A percentile compares a stretch with the other conserved stretches of the same genome.
Conservation (phyloP, 2,113 vertebrate species). For the Platysternon megacephalum region DNA sequence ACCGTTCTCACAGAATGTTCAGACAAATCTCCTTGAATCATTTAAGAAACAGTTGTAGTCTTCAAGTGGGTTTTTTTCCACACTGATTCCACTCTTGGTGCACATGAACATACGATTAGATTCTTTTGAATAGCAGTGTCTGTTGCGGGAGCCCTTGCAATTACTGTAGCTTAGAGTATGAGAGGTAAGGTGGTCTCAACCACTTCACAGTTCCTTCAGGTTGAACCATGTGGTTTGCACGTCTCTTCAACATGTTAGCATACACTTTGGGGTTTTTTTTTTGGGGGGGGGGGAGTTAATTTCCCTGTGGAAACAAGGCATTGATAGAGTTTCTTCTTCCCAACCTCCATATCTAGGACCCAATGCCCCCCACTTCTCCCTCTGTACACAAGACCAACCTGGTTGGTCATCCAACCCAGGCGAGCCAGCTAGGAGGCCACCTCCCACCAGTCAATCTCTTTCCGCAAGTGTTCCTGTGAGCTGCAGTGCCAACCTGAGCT, state of each 20-base stretch:
- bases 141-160: neutral
- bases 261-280: too few relatives aligned
- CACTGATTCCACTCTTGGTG: neutral
- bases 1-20: neutral
- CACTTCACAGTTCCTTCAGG: neutral
- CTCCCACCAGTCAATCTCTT: too few relatives aligned
- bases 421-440: too few relatives aligned
- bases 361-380: too few relatives aligned
- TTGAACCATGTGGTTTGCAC: neutral
- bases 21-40: neutral
- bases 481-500: too few relatives aligned
- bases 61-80: neutral
- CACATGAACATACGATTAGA: neutral
- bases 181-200: neutral
- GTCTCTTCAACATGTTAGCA: too few relatives aligned
- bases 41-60: neutral
- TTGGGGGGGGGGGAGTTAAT: rapidly evolving
- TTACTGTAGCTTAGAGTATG: neutral
- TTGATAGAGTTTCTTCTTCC: too few relatives aligned
- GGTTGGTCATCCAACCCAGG: too few relatives aligned
- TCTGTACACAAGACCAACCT: too few relatives aligned
- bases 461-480: too few relatives aligned
- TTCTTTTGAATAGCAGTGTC: neutral
- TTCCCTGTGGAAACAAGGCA: too few relatives aligned
- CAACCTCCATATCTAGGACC: too few relatives aligned